Base-by-base conservation (phyloP, 1,140 invertebrate genomes). In the Drosophila persimilis region DNA sequence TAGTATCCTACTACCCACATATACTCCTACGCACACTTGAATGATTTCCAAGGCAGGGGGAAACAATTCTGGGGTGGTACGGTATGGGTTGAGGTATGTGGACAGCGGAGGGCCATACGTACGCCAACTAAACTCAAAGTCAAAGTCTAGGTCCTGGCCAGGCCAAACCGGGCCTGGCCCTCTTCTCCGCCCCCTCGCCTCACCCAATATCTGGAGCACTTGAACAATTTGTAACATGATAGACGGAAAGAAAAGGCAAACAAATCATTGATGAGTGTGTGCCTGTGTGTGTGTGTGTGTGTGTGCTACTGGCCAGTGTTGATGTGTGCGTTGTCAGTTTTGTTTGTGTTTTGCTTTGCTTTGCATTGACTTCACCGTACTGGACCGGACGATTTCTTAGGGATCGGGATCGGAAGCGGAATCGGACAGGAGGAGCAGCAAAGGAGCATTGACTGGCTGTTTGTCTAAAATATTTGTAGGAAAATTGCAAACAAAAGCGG, bases 211-310 rank as follows among this genome's bases (percentile, higher is more conserved):
- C 81, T 64, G 75, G 73, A 61, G 81, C 67, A 85, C 80, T 85
- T 86, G 80, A 85, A 75, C 80, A 86, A 85, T 85, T 85, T 85
- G 80, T 84, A 84, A 84, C 80, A 70, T 84, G 80, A 84, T 84
- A 84, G 77, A 85, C 72, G 35, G 48, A 47, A n/a, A 57, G 77
- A 69, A 80, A 72, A 56, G 81, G 81, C 72, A 76, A 76, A 77
- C 62, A 70, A 73, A 55, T 80, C 77, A 76, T 77, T 76, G 59
- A 47, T 59, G 43, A 39, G 20, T 50, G 22, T 44, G 51, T 39
- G 61, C 8, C 17, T 17, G 47, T 17, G 24, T 26, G 4, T 63
- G 51, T 17, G 13, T 62, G 50, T 17, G 51, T 47, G 57, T 53
- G 45, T 15, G 54, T 35, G 62, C 11, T 44, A 53, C 35, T 60